Base-by-base conservation (phyloP, 1,140 invertebrate genomes). In the Choristoneura fumiferana region DNA sequence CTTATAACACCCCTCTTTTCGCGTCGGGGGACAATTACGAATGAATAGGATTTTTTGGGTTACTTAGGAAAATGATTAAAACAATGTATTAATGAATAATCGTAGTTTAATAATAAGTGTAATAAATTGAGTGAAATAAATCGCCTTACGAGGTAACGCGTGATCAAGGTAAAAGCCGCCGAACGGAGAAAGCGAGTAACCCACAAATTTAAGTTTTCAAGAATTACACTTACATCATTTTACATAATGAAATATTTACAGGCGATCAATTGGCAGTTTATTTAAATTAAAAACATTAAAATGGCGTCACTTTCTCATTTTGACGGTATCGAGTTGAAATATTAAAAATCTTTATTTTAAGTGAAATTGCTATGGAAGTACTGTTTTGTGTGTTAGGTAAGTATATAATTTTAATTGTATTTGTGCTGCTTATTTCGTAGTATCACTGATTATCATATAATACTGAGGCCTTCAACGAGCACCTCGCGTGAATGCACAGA, bases 101-200 rank as follows among this genome's bases (percentile, higher is more conserved):
- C 81, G 83, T 82, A 84, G 78, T 75, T 67, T 76, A 75, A 63
- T 69, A 69, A 76, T 84, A 81, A 84, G 75, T 85, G 80, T 83
- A 73, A 81, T 79, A 85, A 85, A 85, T 79, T 64, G 71, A 81
- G 74, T 83, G 75, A 80, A 83, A 85, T 66, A 63, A 83, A 81
- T 69, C 62, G 58, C 35, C 69, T 76, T 80, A 76, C 18, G 67
- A 82, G 74, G 65, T 75, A 69, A 71, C 57, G 63, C 71, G 69
- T 65, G 63, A 61, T 18, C 38, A 36, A 58, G 70, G 57, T 29
- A 29, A 29, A 29, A 0, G 40, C 39, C 40, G 43, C 43, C 43
- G 22, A 49, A 49, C 10, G 43, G 43, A 49, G 43, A 49, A 49
- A 49, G 18, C 43, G 22, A 17, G 43, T 33, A 49, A 49, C 43